Percentiles rank a stretch among this genome's conserved stretches.
phyloP scores from a whole-genome alignment of 2,888 invertebrate species.

The Xiphydria camelus region DNA sequence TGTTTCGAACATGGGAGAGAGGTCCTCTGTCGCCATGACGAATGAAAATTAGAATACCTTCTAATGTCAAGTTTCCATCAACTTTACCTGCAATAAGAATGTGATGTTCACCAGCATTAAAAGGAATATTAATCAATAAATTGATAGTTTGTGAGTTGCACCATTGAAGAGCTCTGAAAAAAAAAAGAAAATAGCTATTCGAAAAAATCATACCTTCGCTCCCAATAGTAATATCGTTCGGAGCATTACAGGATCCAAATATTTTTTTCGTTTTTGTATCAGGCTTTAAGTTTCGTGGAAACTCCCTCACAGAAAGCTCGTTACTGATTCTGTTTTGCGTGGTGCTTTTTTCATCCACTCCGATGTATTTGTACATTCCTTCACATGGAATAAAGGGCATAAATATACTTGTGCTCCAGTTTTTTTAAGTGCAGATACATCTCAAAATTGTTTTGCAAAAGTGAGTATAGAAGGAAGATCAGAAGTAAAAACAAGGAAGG shows the following conservation, averaged over 20 bases:
- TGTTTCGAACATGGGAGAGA: slow-evolving; percentile 78
- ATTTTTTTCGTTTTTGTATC: slow-evolving; percentile 69
- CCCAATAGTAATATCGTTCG: slow-evolving; percentile 69
- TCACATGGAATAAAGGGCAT: slow-evolving; percentile 30
- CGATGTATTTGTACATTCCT: slow-evolving; percentile 82
- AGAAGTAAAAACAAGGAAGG: slow-evolving; percentile 8
- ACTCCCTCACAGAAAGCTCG: slow-evolving; percentile 57
- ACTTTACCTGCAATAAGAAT: slow-evolving; percentile 53
- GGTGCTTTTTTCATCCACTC: slow-evolving; percentile 61
- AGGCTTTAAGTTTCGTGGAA: slow-evolving; percentile 62
- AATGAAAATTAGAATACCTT: slow-evolving; percentile 75
- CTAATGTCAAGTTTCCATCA: slow-evolving; percentile 67
- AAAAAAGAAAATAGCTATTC: no score
- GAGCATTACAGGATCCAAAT: slow-evolving; percentile 73
- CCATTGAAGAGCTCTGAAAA: no score
- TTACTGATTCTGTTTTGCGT: slow-evolving; percentile 54
- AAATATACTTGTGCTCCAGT: not conserved
- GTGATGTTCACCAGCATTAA: no score
- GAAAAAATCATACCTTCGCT: slow-evolving; percentile 69
- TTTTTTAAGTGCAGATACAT: not conserved
- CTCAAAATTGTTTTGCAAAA: no score
- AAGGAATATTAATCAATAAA: no score
- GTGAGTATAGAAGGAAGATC: slow-evolving; percentile 1
- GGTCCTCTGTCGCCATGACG: slow-evolving; percentile 91
- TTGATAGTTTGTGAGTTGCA: no score